A percentile compares a stretch with the other conserved stretches of the same genome.
Evolutionary conservation across 2,113 vertebrate genomes (phyloP).

Genomic region (Scatophagus argus): DNA sequence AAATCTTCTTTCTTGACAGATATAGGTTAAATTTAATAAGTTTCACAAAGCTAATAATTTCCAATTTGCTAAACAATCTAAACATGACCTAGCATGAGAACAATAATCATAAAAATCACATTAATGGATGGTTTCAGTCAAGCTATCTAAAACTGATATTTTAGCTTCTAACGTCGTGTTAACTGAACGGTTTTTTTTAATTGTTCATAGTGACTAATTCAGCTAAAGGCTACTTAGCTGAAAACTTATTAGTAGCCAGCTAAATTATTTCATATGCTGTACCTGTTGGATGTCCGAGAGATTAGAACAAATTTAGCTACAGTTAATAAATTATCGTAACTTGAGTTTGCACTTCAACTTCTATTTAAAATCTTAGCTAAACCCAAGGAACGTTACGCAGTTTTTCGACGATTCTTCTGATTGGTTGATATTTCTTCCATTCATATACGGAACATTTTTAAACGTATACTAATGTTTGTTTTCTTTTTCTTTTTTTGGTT

Average conservation of each 20-base stretch:
- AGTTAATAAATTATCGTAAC: too few species aligned
- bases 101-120: not conserved
- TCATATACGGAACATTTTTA: too few species aligned
- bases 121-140: not conserved
- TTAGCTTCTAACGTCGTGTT: not conserved
- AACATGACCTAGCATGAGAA: not conserved
- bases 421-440: constrained; percentile 8
- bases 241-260: not conserved
- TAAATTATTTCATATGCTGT: not conserved
- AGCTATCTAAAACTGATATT: not conserved
- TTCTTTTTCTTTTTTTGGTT: not conserved
- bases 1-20: not conserved
- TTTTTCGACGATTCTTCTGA: not conserved
- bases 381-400: not conserved
- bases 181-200: not conserved
- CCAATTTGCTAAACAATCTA: not conserved
- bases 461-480: too few species aligned
- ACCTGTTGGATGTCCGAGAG: too few species aligned
- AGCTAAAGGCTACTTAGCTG: not conserved
- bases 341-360: not conserved
- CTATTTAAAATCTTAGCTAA: not conserved
- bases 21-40: not conserved
- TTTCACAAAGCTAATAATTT: not conserved
- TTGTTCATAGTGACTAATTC: not conserved
- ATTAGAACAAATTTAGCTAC: not conserved